Percentiles rank a stretch among this genome's conserved stretches.
phyloP scores from a whole-genome alignment of 2,797 vertebrate species.

The Valencia hispanica region DNA sequence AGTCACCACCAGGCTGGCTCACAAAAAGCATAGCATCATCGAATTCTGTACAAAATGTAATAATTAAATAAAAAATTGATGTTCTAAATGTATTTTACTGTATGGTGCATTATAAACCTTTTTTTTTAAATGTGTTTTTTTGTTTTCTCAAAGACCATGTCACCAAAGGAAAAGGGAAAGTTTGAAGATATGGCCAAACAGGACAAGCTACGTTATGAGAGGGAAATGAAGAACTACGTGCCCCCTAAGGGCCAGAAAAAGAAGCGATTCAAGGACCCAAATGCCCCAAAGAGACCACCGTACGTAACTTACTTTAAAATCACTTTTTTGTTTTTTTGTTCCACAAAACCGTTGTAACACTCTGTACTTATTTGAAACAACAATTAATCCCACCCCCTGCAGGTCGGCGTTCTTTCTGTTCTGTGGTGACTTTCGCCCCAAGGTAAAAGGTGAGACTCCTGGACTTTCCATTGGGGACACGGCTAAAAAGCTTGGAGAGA shows the following conservation, averaged over 20 bases:
- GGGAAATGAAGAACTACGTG: constrained; percentile 95
- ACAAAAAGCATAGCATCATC: background rate
- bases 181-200: constrained; percentile 97
- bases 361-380: no score
- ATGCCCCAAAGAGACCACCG: constrained; percentile 98
- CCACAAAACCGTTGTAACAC: background rate
- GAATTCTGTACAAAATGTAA: background rate
- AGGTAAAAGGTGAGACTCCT: constrained; percentile 91
- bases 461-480: constrained; percentile 93
- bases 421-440: constrained; percentile 94
- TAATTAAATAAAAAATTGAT: background rate
- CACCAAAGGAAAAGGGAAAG: constrained; percentile 94
- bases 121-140: background rate
- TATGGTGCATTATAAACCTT: background rate
- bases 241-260: constrained; percentile 95
- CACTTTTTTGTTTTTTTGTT: background rate
- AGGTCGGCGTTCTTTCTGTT: constrained; percentile 99
- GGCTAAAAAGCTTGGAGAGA: constrained; percentile 95
- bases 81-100: background rate
- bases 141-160: constrained; percentile 86
- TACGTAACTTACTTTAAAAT: constrained; percentile 74
- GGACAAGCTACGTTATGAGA: constrained; percentile 95
- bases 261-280: constrained; percentile 96
- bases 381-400: constrained; percentile 20
- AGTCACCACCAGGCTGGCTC: no score